Evolutionary conservation across 2,797 vertebrate genomes (phyloP).

Genomic region (Ara ararauna): DNA sequence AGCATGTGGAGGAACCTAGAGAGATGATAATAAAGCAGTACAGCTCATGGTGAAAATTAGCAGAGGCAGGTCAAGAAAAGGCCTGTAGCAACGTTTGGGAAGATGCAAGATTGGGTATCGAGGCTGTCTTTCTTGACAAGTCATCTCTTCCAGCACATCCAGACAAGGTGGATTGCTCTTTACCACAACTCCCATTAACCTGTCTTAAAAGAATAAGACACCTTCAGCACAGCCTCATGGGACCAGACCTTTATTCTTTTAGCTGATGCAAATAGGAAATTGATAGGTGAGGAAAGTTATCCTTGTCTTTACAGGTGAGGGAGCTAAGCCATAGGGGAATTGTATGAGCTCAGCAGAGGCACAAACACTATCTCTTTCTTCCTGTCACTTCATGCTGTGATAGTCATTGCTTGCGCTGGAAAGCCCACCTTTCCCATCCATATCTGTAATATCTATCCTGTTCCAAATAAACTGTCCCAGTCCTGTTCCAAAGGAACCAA

Average conservation of each 20-base stretch:
- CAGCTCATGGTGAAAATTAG: neutral
- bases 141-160: neutral
- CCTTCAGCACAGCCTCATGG: constrained; percentile 10
- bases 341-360: neutral
- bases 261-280: constrained; percentile 11
- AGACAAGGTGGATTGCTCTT: neutral
- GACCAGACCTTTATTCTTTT: constrained; percentile 26
- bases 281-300: constrained; percentile 10
- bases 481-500: neutral
- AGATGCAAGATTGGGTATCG: neutral
- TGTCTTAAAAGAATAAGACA: neutral
- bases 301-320: constrained; percentile 7
- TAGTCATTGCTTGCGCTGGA: neutral
- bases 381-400: neutral
- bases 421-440: neutral
- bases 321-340: neutral
- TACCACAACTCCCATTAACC: constrained; percentile 13
- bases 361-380: neutral
- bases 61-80: neutral
- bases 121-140: constrained; percentile 9
- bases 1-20: neutral
- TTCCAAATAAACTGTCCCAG: neutral
- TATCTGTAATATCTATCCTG: neutral
- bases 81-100: neutral
- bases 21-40: constrained; percentile 7